These are phyloP conservation scores for Morpho helenor DNA, from an alignment of 2,888 invertebrate genomes.

Conservation along the genomic window DNA sequence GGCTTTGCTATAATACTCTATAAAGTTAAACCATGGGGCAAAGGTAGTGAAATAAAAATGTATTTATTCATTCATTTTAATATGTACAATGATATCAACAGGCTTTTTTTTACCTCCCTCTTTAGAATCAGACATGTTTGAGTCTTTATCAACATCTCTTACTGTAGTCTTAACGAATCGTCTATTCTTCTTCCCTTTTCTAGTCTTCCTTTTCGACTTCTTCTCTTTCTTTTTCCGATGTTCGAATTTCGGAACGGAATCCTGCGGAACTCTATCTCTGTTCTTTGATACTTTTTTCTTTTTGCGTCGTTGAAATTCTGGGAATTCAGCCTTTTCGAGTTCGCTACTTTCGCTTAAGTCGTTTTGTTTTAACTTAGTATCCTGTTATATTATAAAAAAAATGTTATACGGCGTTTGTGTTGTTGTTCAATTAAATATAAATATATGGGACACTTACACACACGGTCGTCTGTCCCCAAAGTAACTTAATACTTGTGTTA, in stretches of 20 bases:
- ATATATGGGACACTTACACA: too few relatives aligned
- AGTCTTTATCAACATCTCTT: constrained; percentile 13
- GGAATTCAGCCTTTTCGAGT: constrained; percentile 16
- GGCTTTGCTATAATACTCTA: too few relatives aligned
- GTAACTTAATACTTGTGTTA: too few relatives aligned
- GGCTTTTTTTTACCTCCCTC: constrained; percentile 19
- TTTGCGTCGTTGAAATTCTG: constrained; percentile 10
- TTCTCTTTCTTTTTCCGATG: constrained; percentile 12
- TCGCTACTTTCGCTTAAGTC: constrained; percentile 5
- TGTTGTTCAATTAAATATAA: too few relatives aligned
- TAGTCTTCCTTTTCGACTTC: constrained; percentile 11
- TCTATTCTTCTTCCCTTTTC: constrained; percentile 10
- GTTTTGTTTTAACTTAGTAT: neutral
- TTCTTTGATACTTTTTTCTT: constrained; percentile 11
- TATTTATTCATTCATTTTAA: constrained; percentile 26
- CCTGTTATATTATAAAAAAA: constrained; percentile 6
- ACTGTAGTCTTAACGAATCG: constrained; percentile 21
- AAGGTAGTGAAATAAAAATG: neutral
- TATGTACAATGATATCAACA: constrained; percentile 27
- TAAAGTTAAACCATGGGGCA: too few relatives aligned
- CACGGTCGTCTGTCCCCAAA: too few relatives aligned
- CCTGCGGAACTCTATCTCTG: constrained; percentile 8
- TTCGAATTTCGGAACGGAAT: neutral
- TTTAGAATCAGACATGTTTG: constrained; percentile 20
- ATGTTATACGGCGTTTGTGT: too few relatives aligned